Conservation (phyloP, 1,140 invertebrate genomes). For the Cyrtorhinus lividipennis region DNA sequence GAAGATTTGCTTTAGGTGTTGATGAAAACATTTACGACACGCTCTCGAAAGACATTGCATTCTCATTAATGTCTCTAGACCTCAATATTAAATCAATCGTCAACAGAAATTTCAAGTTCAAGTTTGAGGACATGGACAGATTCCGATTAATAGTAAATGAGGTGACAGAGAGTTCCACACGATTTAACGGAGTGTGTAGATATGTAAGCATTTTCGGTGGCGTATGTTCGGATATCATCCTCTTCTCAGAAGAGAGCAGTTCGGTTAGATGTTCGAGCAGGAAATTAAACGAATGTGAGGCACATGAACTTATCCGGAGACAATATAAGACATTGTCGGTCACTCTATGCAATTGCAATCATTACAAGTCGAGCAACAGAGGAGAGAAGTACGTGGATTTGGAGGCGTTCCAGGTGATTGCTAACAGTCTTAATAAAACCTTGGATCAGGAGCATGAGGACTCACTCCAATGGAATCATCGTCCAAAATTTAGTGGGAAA, state of each 20-base stretch:
- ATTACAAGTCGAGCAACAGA: too few relatives aligned
- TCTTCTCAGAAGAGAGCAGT: constrained; percentile 47
- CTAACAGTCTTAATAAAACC: too few relatives aligned
- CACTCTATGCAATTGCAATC: too few relatives aligned
- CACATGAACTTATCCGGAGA: constrained; percentile 41
- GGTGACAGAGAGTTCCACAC: constrained; percentile 58
- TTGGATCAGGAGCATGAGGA: too few relatives aligned
- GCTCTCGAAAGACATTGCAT: constrained; percentile 48
- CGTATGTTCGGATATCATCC: constrained; percentile 53
- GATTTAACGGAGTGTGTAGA: constrained; percentile 70
- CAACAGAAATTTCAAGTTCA: constrained; percentile 55
- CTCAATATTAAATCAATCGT: constrained; percentile 70
- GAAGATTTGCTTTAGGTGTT: constrained; percentile 54
- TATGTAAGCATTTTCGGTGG: constrained; percentile 66
- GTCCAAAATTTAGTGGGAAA: too few relatives aligned
- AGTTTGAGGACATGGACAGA: constrained; percentile 52
- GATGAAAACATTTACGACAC: constrained; percentile 50
- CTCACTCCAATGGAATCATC: too few relatives aligned
- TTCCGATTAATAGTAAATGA: constrained; percentile 71
- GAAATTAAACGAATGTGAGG: constrained; percentile 61
- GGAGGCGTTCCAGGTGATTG: too few relatives aligned
- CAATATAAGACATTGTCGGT: too few relatives aligned
- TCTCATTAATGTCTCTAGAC: constrained; percentile 75
- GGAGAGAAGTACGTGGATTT: too few relatives aligned
- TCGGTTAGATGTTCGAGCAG: constrained; percentile 57